These are phyloP conservation scores for Hiodon alosoides DNA, from an alignment of 2,113 vertebrate species.

Conservation along the genomic window DNA sequence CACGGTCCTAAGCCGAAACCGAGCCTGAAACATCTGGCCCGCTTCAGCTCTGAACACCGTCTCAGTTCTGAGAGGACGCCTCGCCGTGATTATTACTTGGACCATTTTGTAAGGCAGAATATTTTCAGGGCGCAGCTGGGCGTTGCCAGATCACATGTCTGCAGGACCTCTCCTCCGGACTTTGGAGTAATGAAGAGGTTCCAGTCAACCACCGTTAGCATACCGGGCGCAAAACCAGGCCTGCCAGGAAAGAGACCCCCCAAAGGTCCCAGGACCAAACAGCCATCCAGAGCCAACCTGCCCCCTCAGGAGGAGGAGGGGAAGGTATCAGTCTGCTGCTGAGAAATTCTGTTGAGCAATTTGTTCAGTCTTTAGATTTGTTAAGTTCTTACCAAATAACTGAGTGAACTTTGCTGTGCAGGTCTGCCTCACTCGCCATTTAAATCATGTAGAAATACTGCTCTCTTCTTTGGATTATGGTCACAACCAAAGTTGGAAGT, in stretches of 20 bases:
- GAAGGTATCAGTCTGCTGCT: constrained; percentile 56
- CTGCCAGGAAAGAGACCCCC: constrained; percentile 68
- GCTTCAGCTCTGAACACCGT: neutral
- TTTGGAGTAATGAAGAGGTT: constrained; percentile 42
- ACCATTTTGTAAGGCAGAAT: neutral
- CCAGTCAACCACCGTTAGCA: constrained; percentile 50
- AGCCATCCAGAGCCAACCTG: constrained; percentile 85
- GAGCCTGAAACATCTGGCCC: neutral
- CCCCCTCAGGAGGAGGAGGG: constrained; percentile 61
- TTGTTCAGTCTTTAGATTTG: too few relatives aligned
- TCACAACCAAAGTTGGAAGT: too few relatives aligned
- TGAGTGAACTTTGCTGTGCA: too few relatives aligned
- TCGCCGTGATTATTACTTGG: neutral
- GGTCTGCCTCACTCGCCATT: too few relatives aligned
- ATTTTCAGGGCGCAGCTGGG: neutral
- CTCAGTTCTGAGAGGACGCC: neutral
- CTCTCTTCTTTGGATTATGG: too few relatives aligned
- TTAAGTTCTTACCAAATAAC: too few relatives aligned
- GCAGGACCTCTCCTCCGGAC: neutral
- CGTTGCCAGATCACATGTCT: neutral
- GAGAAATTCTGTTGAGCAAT: neutral
- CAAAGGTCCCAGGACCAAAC: constrained; percentile 88
- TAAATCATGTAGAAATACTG: too few relatives aligned
- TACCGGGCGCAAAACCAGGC: constrained; percentile 61
- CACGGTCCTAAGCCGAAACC: neutral